These are phyloP conservation scores for Crotalus tigris DNA, from an alignment of 2,113 vertebrate genomes.

Conservation along the genomic window DNA sequence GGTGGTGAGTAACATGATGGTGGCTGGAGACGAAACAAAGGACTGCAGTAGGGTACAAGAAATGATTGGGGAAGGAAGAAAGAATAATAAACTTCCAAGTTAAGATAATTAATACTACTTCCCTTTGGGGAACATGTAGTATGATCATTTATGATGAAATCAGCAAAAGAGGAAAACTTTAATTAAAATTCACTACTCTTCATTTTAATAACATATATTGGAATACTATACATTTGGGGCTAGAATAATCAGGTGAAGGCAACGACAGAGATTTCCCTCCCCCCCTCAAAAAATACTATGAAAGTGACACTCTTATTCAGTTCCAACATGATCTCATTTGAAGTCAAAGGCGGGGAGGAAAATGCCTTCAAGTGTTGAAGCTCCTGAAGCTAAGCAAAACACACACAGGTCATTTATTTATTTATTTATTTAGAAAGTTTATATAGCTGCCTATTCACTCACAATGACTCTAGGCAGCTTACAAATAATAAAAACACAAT, in stretches of 20 bases:
- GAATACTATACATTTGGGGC: conserved; percentile 13
- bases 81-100: conserved; percentile 3
- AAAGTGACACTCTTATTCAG: conserved; percentile 34
- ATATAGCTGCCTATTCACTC: not conserved
- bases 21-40: conserved; percentile 14
- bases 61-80: conserved; percentile 5
- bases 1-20: conserved; percentile 78
- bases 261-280: not conserved
- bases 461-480: not conserved
- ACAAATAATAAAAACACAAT: not conserved
- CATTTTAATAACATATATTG: conserved; percentile 41
- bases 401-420: not conserved
- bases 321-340: conserved; percentile 15
- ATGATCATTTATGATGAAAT: conserved; percentile 21
- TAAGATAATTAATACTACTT: conserved; percentile 37
- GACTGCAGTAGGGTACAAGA: not conserved
- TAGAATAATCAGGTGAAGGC: conserved; percentile 12
- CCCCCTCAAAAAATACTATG: conserved; percentile 21
- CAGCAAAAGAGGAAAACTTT: not conserved
- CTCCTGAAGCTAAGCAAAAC: conserved; percentile 27
- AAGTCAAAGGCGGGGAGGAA: conserved; percentile 18
- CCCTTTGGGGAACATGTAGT: conserved; percentile 22
- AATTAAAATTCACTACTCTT: not conserved
- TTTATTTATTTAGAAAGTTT: not conserved
- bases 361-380: not conserved